These are phyloP conservation scores for Steinernema feltiae DNA, from an alignment of 1,140 invertebrate genomes.

Conservation along the genomic window DNA sequence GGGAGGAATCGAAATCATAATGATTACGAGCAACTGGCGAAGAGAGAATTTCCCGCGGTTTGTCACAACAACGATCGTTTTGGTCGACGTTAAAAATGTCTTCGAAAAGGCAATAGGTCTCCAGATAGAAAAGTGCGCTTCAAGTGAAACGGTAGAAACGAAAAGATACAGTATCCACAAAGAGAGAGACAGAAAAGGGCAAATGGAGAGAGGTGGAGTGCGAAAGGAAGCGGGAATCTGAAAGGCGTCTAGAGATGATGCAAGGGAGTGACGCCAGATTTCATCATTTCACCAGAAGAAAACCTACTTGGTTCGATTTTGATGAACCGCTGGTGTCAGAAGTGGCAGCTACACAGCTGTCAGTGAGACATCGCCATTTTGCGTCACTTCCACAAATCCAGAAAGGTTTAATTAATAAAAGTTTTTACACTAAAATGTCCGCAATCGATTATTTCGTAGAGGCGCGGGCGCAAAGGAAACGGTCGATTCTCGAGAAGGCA, in stretches of 20 bases:
- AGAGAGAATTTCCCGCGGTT: background rate
- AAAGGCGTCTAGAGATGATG: background rate
- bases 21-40: background rate
- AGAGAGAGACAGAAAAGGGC: background rate
- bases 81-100: background rate
- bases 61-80: background rate
- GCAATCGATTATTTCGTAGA: background rate
- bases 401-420: background rate
- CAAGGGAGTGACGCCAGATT: background rate
- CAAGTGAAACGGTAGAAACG: background rate
- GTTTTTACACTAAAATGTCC: background rate
- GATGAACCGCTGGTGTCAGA: background rate
- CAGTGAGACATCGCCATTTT: background rate
- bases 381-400: conserved; percentile 6
- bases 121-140: background rate
- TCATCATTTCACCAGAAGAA: background rate
- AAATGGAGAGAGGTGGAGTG: background rate
- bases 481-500: background rate
- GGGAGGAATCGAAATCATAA: too few species aligned
- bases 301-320: conserved; percentile 10
- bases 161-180: background rate
- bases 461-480: background rate
- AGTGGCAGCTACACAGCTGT: background rate
- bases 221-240: background rate
- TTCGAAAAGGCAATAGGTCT: background rate